A percentile compares a stretch with the other conserved stretches of the same genome.
These are phyloP conservation scores for Ctenoplectra terminalis DNA, from an alignment of 1,140 invertebrate genomes.

Conservation along the genomic window DNA sequence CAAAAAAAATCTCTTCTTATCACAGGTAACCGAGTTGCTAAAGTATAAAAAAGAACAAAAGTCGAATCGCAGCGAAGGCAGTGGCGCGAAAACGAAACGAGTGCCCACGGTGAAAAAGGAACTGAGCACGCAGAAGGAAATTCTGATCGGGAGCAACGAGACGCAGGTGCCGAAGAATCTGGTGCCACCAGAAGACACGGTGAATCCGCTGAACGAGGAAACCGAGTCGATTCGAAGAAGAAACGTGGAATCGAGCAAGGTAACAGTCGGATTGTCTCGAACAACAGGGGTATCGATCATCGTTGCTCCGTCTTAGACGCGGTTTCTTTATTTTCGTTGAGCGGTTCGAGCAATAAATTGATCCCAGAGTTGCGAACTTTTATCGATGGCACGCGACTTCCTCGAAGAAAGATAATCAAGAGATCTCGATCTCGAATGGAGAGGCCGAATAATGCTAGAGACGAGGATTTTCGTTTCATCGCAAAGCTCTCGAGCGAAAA, in stretches of 20 bases:
- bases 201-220: conserved; percentile 69
- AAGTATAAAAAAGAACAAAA: conserved; percentile 68
- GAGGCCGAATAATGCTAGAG: too few relatives aligned
- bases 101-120: conserved; percentile 80
- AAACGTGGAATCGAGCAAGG: conserved; percentile 58
- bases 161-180: conserved; percentile 68
- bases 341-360: too few relatives aligned
- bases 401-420: too few relatives aligned
- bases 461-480: too few relatives aligned
- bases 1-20: not conserved
- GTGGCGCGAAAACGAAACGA: conserved; percentile 71
- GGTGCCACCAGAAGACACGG: conserved; percentile 57
- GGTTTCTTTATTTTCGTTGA: too few relatives aligned
- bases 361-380: too few relatives aligned
- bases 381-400: too few relatives aligned
- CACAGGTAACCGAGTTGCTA: conserved; percentile 71
- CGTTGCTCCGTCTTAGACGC: not conserved
- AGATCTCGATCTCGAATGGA: too few relatives aligned
- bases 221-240: conserved; percentile 49
- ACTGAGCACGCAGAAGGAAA: conserved; percentile 77
- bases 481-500: too few relatives aligned
- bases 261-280: conserved; percentile 36
- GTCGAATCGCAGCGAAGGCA: not conserved
- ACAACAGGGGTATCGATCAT: not conserved
- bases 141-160: conserved; percentile 71